A percentile compares a stretch with the other conserved stretches of the same genome.
Conservation (phyloP, 2,888 invertebrate species). For the Meliscaeva auricollis region DNA sequence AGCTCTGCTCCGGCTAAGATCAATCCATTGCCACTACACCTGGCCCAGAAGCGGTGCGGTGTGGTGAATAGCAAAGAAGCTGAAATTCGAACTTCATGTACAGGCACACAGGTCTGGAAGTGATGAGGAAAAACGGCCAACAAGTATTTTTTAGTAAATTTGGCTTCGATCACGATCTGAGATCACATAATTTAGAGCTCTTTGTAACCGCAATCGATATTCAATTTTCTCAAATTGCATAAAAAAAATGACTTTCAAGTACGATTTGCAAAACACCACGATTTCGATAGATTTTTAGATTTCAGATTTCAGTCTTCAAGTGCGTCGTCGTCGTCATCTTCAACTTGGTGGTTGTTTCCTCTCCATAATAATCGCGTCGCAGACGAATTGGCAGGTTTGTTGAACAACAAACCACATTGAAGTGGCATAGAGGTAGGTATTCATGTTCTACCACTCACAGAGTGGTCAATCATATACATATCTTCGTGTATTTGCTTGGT, state of each 20-base stretch:
- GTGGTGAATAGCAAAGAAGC: neutral
- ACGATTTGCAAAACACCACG: conserved; percentile 67
- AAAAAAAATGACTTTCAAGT: conserved; percentile 49
- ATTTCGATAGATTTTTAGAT: conserved; percentile 55
- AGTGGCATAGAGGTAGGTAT: conserved; percentile 48
- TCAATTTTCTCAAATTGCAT: conserved; percentile 65
- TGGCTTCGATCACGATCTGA: conserved; percentile 58
- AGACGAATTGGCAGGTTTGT: conserved; percentile 60
- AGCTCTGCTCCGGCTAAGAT: conserved; percentile 1
- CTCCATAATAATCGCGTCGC: conserved; percentile 46
- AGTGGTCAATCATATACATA: conserved; percentile 55
- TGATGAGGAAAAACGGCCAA: conserved; percentile 47
- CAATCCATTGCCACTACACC: conserved; percentile 40
- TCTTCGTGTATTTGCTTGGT: conserved; percentile 26
- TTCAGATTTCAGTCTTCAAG: conserved; percentile 49
- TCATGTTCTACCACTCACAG: conserved; percentile 32
- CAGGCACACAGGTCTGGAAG: neutral
- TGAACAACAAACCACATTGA: conserved; percentile 66
- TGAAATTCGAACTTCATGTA: neutral
- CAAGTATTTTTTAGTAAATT: conserved; percentile 39
- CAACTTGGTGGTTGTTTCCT: conserved; percentile 51
- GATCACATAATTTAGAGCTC: conserved; percentile 51
- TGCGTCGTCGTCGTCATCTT: conserved; percentile 56
- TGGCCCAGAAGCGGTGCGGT: conserved; percentile 13
- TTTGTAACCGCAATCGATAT: conserved; percentile 68